Percentiles rank a stretch among this genome's conserved stretches.
Evolutionary conservation across 30 jellyfish, hydroid and myxozoan species (phyloP).

Genomic region (Hydra vulgaris): DNA sequence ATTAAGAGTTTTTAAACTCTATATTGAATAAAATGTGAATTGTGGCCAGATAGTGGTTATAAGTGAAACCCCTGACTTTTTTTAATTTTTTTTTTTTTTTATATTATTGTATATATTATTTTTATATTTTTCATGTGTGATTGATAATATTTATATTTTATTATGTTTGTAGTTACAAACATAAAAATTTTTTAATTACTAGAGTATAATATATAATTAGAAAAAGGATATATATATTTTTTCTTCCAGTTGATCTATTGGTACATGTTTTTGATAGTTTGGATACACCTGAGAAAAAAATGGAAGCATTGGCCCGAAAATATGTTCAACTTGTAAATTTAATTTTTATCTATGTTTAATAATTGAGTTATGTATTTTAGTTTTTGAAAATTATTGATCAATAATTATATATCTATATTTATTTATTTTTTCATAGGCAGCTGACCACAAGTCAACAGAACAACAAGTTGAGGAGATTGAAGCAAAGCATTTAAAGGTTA

Average conservation of each 20-base stretch:
- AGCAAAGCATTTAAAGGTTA: slow-evolving; percentile 59
- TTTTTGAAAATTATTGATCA: neutral
- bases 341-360: neutral
- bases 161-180: too few relatives aligned
- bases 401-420: neutral
- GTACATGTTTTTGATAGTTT: slow-evolving; percentile 95
- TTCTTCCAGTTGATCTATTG: slow-evolving; percentile 66
- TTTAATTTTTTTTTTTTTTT: too few relatives aligned
- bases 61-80: too few relatives aligned
- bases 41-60: too few relatives aligned
- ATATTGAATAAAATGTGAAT: too few relatives aligned
- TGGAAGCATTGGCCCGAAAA: slow-evolving; percentile 96
- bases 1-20: too few relatives aligned
- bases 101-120: too few relatives aligned
- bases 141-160: too few relatives aligned
- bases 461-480: slow-evolving; percentile 61
- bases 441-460: slow-evolving; percentile 78
- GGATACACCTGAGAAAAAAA: slow-evolving; percentile 87
- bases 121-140: too few relatives aligned
- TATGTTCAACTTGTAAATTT: slow-evolving; percentile 81
- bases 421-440: slow-evolving; percentile 42
- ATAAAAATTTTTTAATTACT: too few relatives aligned
- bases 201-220: too few relatives aligned
- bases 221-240: too few relatives aligned
- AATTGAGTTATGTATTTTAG: neutral